phyloP scores from a whole-genome alignment of 2,113 vertebrate genomes.

The Chaenogobius annularis region DNA sequence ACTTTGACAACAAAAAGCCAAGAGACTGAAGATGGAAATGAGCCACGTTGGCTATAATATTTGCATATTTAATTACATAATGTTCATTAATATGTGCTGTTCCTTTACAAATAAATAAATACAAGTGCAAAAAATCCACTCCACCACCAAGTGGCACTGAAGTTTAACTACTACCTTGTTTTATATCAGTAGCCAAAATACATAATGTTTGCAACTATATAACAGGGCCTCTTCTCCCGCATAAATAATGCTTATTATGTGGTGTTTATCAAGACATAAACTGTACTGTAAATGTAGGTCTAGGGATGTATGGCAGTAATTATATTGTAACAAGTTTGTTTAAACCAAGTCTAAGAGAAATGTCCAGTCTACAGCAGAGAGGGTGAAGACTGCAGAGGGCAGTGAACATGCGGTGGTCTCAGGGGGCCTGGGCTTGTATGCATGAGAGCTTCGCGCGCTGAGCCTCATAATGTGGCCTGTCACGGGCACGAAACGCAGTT shows the following conservation, averaged over 20 bases:
- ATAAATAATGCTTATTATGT: not conserved
- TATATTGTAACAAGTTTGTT: not conserved
- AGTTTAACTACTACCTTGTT: not conserved
- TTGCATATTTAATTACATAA: no score
- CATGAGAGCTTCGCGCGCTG: conserved; percentile 43
- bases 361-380: not conserved
- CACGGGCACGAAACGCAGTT: conserved; percentile 21
- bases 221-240: not conserved
- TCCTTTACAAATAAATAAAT: no score
- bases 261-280: not conserved
- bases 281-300: not conserved
- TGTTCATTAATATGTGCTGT: no score
- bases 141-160: no score
- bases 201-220: not conserved
- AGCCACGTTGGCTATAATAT: no score
- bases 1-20: no score
- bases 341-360: not conserved
- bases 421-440: conserved; percentile 32
- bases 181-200: not conserved
- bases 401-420: conserved; percentile 44
- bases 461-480: conserved; percentile 42
- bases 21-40: no score
- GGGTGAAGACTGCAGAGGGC: conserved; percentile 29
- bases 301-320: not conserved
- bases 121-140: no score